Percentiles rank a stretch among this genome's conserved stretches.
phyloP scores from a whole-genome alignment of 2,113 vertebrate genomes.

The Hypomesus transpacificus region DNA sequence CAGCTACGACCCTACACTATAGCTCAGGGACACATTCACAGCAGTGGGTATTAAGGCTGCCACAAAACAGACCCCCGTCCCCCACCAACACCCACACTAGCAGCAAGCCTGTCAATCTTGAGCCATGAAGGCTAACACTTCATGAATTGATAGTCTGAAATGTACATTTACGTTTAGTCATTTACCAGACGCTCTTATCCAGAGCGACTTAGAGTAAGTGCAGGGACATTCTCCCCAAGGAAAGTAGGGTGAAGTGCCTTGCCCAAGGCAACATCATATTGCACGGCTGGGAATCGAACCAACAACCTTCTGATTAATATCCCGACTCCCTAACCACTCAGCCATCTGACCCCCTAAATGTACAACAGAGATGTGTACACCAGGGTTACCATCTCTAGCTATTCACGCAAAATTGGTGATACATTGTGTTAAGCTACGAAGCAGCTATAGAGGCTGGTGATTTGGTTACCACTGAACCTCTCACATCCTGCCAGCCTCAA shows the following conservation, averaged over 20 bases:
- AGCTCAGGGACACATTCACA: conserved; percentile 46
- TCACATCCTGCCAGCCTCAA: conserved; percentile 4
- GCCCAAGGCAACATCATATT: too few relatives aligned
- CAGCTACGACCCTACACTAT: conserved; percentile 51
- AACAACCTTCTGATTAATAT: too few relatives aligned
- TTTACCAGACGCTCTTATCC: too few relatives aligned
- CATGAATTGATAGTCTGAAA: conserved; percentile 38
- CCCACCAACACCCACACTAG: neutral
- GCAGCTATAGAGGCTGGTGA: conserved; percentile 7
- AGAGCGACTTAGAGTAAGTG: too few relatives aligned
- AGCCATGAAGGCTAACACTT: conserved; percentile 51
- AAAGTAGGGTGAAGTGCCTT: too few relatives aligned
- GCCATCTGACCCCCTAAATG: too few relatives aligned
- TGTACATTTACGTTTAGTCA: too few relatives aligned
- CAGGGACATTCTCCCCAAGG: too few relatives aligned
- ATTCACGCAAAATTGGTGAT: conserved; percentile 33
- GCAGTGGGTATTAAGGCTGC: conserved; percentile 39
- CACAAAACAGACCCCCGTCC: neutral
- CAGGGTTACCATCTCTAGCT: conserved; percentile 31
- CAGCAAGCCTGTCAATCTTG: conserved; percentile 49
- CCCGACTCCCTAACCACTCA: too few relatives aligned
- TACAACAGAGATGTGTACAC: conserved; percentile 32
- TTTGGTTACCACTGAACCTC: too few relatives aligned
- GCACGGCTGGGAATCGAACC: too few relatives aligned
- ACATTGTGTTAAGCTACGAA: conserved; percentile 4